Conservation (phyloP, 2,797 vertebrate species). For the Buphagus erythrorhynchus region DNA sequence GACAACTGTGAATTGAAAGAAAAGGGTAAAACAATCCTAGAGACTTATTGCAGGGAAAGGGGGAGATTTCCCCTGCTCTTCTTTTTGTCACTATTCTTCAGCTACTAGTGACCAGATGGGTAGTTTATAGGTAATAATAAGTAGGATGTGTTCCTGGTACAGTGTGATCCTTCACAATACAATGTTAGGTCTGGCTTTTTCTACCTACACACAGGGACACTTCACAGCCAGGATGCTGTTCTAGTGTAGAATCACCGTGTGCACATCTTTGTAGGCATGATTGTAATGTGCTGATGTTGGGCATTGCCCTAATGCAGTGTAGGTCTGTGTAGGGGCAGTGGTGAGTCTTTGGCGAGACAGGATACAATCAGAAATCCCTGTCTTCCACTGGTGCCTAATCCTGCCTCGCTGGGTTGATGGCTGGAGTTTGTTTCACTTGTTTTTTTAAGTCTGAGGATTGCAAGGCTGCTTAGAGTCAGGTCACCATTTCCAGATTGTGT, state of each 20-base stretch:
- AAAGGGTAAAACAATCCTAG: not conserved
- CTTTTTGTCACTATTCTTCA: not conserved
- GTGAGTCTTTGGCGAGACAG: not conserved
- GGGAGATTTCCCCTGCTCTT: not conserved
- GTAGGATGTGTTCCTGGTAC: accelerated
- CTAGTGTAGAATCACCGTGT: not conserved
- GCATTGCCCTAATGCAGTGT: not conserved
- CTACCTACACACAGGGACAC: not conserved
- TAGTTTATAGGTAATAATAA: not conserved
- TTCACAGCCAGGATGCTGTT: not conserved
- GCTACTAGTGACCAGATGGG: not conserved
- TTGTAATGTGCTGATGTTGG: conserved; percentile 27
- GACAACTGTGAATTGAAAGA: not conserved
- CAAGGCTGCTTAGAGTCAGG: not conserved
- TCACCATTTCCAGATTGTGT: not conserved
- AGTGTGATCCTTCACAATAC: not conserved
- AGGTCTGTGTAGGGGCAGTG: not conserved
- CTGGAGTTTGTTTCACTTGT: not conserved
- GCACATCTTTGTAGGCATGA: not conserved
- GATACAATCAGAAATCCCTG: not conserved
- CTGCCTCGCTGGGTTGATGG: accelerated
- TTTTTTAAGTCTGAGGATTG: not conserved
- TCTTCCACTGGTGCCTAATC: not conserved
- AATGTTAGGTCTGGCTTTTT: not conserved
- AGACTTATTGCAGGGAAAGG: not conserved